Percentiles rank a stretch among this genome's conserved stretches.
These are phyloP conservation scores for Sminthurinus aureus DNA, from an alignment of 2,888 invertebrate genomes.

Conservation along the genomic window DNA sequence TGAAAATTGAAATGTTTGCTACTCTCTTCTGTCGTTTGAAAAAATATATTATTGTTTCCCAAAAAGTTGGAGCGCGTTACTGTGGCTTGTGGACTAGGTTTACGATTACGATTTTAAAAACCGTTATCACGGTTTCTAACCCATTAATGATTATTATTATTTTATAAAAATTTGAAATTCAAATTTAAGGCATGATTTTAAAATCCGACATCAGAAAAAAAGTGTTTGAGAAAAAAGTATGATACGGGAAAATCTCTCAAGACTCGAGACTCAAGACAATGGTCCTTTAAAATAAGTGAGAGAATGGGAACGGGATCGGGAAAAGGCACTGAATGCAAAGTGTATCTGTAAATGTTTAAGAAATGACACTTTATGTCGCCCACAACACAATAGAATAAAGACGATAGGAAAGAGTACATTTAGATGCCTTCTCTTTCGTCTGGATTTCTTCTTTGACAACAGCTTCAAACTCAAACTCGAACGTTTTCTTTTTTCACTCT, in stretches of 20 bases:
- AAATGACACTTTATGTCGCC: constrained; percentile 20
- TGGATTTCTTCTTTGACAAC: not conserved
- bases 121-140: too few species aligned
- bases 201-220: not conserved
- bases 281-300: not conserved
- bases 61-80: too few species aligned
- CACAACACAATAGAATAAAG: constrained; percentile 29
- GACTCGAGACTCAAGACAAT: not conserved
- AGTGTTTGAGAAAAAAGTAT: not conserved
- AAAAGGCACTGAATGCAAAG: constrained; percentile 32
- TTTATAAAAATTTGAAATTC: not conserved
- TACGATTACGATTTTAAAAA: too few species aligned
- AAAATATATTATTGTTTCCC: too few species aligned
- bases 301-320: not conserved
- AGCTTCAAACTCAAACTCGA: not conserved
- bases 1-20: too few species aligned
- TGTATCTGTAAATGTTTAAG: constrained; percentile 28
- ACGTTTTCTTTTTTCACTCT: not conserved
- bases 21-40: too few species aligned
- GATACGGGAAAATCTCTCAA: not conserved
- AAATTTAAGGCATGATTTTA: not conserved
- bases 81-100: too few species aligned
- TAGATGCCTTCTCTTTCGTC: not conserved
- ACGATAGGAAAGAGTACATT: constrained; percentile 14
- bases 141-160: too few species aligned